Evolutionary conservation across 2,888 invertebrate species (phyloP).

Genomic region (Luperina testacea): DNA sequence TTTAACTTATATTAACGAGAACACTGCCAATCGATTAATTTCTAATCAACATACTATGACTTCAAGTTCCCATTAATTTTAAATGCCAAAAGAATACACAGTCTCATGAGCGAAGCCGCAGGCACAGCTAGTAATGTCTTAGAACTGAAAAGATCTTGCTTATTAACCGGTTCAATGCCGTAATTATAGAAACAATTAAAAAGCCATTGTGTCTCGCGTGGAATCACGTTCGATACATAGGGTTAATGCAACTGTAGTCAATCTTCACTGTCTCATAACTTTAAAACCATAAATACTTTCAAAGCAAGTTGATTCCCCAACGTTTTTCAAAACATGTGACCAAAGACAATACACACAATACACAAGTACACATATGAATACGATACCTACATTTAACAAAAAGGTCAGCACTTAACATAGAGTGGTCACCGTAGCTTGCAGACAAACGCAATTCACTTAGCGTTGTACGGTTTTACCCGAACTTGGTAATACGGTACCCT

Average conservation of each 20-base stretch:
- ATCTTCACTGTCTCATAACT: background rate
- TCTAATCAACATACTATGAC: background rate
- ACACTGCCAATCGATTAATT: background rate
- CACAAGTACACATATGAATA: conserved; percentile 7
- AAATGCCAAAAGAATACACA: background rate
- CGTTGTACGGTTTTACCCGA: conserved; percentile 45
- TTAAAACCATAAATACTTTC: too few species aligned
- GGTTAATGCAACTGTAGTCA: background rate
- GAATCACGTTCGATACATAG: too few species aligned
- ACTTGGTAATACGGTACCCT: conserved; percentile 51
- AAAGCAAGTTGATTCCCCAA: background rate
- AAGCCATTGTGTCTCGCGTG: too few species aligned
- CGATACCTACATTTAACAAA: conserved; percentile 24
- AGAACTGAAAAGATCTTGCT: background rate
- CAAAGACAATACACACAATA: conserved; percentile 13
- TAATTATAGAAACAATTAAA: too few species aligned
- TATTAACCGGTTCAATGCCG: too few species aligned
- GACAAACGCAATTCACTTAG: conserved; percentile 68
- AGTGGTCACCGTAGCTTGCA: conserved; percentile 62
- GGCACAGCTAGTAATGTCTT: background rate
- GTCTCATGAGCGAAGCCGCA: background rate
- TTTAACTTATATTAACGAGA: too few species aligned
- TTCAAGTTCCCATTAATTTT: background rate
- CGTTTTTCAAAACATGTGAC: background rate
- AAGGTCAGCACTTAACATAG: conserved; percentile 65